Percentiles rank a stretch among this genome's conserved stretches.
These are phyloP conservation scores for Sitodiplosis mosellana DNA, from an alignment of 1,140 invertebrate genomes.

Conservation along the genomic window DNA sequence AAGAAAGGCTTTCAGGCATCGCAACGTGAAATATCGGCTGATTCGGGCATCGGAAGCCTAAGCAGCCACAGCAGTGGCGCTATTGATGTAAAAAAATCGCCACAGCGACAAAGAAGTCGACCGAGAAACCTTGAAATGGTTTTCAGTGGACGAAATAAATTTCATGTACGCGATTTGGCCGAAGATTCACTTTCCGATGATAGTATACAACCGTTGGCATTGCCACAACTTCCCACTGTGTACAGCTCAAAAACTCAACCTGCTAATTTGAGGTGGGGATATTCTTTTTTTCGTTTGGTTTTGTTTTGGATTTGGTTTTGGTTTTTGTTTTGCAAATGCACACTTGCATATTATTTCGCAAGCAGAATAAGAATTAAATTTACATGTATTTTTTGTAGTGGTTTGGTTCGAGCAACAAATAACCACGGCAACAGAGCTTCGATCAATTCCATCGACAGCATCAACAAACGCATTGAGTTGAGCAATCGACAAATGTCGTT, in stretches of 20 bases:
- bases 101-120: constrained; percentile 21
- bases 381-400: too few species aligned
- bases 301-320: too few species aligned
- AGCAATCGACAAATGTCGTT: background rate
- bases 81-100: constrained; percentile 10
- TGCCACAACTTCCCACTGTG: constrained; percentile 30
- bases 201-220: constrained; percentile 32
- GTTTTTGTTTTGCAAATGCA: too few species aligned
- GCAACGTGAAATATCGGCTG: constrained; percentile 30
- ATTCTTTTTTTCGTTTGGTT: too few species aligned
- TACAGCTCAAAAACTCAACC: constrained; percentile 5
- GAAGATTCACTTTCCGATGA: constrained; percentile 35
- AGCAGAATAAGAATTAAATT: too few species aligned
- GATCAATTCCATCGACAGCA: constrained; percentile 25
- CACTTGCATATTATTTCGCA: too few species aligned
- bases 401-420: background rate
- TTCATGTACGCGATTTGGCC: constrained; percentile 34
- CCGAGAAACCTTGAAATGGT: constrained; percentile 36
- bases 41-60: constrained; percentile 41
- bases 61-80: constrained; percentile 21
- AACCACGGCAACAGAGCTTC: constrained; percentile 21
- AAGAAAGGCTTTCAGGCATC: constrained; percentile 24
- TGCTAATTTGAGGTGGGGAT: constrained; percentile 3
- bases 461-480: background rate
- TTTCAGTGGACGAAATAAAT: constrained; percentile 33